A percentile compares a stretch with the other conserved stretches of the same genome.
Evolutionary conservation across 1,140 invertebrate genomes (phyloP).

Genomic region (Drosophila mayri): DNA sequence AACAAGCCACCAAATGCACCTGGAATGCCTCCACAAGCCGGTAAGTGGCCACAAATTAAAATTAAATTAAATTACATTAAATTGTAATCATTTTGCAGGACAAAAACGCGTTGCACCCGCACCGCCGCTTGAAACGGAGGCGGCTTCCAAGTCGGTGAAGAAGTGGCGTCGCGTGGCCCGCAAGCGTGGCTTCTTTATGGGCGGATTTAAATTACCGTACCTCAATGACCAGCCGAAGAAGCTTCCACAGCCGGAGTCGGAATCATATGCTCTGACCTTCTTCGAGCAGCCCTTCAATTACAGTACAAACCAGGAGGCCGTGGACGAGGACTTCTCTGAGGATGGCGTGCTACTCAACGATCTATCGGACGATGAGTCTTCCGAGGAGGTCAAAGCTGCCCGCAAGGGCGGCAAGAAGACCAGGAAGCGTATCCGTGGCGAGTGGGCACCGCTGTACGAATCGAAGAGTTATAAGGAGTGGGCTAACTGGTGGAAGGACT

Average conservation of each 20-base stretch:
- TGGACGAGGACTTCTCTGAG: conserved; percentile 55
- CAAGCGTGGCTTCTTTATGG: conserved; percentile 67
- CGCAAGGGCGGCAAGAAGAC: conserved; percentile 56
- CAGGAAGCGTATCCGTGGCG: conserved; percentile 56
- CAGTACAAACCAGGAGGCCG: conserved; percentile 65
- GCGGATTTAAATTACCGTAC: conserved; percentile 59
- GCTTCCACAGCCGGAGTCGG: conserved; percentile 59
- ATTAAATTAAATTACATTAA: no score
- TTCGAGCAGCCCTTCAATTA: conserved; percentile 68
- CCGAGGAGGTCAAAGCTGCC: conserved; percentile 43
- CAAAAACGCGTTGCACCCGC: conserved; percentile 47
- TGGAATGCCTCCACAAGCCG: conserved; percentile 1
- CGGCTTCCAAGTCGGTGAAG: conserved; percentile 54
- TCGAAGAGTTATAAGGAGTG: conserved; percentile 57
- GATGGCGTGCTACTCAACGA: conserved; percentile 42
- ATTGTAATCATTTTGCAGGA: conserved; percentile 8
- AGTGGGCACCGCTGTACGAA: conserved; percentile 46
- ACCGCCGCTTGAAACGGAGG: conserved; percentile 4
- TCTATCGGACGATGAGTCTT: conserved; percentile 21
- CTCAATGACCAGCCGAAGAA: conserved; percentile 49
- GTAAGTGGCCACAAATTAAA: no score
- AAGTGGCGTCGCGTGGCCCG: conserved; percentile 64
- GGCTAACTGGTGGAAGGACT: conserved; percentile 65
- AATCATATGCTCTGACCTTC: conserved; percentile 67
- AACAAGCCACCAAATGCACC: conserved; percentile 19